Conservation (phyloP, 2,888 invertebrate genomes). For the Blomia tropicalis region DNA sequence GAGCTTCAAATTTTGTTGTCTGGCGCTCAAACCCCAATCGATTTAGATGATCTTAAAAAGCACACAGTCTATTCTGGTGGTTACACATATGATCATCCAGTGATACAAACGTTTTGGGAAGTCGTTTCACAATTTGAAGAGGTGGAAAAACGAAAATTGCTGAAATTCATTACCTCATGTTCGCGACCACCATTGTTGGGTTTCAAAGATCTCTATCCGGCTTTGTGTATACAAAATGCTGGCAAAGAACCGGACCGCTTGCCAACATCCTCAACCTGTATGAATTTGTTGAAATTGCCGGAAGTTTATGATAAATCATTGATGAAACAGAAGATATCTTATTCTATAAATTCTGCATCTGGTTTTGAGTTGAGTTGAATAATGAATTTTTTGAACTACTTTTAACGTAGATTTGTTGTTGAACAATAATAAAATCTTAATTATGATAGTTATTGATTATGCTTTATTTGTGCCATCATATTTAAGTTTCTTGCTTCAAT, state of each 20-base stretch:
- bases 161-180: slow-evolving; percentile 96
- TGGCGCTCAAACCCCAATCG: slow-evolving; percentile 82
- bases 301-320: slow-evolving; percentile 61
- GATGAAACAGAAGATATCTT: slow-evolving; percentile 64
- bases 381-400: slow-evolving; percentile 7
- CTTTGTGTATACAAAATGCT: slow-evolving; percentile 86
- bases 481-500: slow-evolving; percentile 19
- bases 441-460: background rate
- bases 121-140: slow-evolving; percentile 67
- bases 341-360: slow-evolving; percentile 83
- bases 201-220: slow-evolving; percentile 88
- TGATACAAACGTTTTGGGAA: slow-evolving; percentile 74
- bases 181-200: slow-evolving; percentile 89
- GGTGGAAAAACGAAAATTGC: slow-evolving; percentile 61
- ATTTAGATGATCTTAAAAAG: slow-evolving; percentile 65
- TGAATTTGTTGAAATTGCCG: slow-evolving; percentile 90
- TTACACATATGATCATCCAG: slow-evolving; percentile 62
- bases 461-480: too few species aligned
- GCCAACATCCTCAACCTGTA: slow-evolving; percentile 92
- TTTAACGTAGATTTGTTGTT: background rate
- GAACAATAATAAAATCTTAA: background rate
- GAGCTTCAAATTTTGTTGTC: slow-evolving; percentile 93
- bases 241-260: slow-evolving; percentile 66
- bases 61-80: slow-evolving; percentile 83
- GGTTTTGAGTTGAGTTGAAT: slow-evolving; percentile 67